Base-by-base conservation (phyloP, 1,140 invertebrate genomes). In the Teleopsis dalmanni region DNA sequence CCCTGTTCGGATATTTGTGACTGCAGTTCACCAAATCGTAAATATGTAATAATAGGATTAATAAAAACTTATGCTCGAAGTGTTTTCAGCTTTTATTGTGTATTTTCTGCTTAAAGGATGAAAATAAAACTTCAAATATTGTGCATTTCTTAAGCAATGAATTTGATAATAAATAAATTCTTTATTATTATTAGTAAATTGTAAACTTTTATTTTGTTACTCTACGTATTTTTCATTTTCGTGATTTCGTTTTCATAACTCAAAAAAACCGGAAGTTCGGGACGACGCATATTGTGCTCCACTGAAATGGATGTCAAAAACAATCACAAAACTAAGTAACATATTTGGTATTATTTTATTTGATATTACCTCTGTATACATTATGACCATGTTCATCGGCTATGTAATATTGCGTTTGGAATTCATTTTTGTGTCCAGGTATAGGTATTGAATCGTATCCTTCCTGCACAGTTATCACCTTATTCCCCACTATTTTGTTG, bases 361-460 rank as follows among this genome's bases (percentile, higher is more conserved):
- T 7, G 22, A n/a, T n/a, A n/a, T 13, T 29, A 43, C 41, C 41
- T 19, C 26, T 27, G 8, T 10, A 18, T 6, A 43, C 16, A 2
- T 27, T 25, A 11, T 29, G 31, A 16, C 41, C 41, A 16, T 8
- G 14, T 27, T 43, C 41, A 11, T 43, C 41, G 25, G 41, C 41
- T 29, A 43, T 43, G 9, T 43, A 43, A 31, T 19, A 23, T 19
- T 19, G 18, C 11, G 31, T 18, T 14, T 31, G 19, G 27, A 31
- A 43, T 31, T 31, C n/a, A 26, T 43, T 43, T 19, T 19, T 27
- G 16, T 16, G 5, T 5, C 26, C 26, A 43, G 27, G 16, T n/a
- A 43, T 27, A 16, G 41, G 41, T 19, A 29, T 23, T 11, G 41
- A 43, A 14, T 43, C 27, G 26, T 43, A 43, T 7, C 41, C 41